Base-by-base conservation (phyloP, 2,797 vertebrate species). In the Vultur gryphus region DNA sequence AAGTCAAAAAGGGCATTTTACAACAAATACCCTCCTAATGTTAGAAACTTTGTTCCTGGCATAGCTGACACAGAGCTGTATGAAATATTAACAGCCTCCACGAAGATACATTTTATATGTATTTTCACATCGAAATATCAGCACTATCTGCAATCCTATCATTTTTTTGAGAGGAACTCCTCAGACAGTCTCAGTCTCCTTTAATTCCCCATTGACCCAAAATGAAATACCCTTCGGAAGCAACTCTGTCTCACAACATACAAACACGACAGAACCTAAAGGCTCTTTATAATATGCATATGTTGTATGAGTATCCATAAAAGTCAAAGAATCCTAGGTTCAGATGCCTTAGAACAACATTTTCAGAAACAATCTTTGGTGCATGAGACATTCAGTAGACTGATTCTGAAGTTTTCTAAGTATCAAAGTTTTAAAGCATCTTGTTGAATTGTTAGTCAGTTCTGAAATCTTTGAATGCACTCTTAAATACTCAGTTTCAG, bases 271-370 rank as follows among this genome's bases (percentile, higher is more conserved):
- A 91, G 48, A 62, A 49, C 13, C 19, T 31, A 20, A 61, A 65
- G 55, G 19, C 28, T 70, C 43, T 77, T 25, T 21, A 4, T 11
- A 39, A 51, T 12, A 39, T 10, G 6, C 0, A 0, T 24, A 7
- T 1, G 4, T 29, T 55, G 14, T 7, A 26, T 0, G 4, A 61
- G 20, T 3, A n/a, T 2, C 33, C 23, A 31, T 2, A 39, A 24
- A 59, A 65, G 17, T 1, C 0, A 0, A 43, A 69, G 26, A 77
- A 39, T 14, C 20, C 31, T 3, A 13, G 9, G 26, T 37, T 76
- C 19, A 15, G 31, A 29, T 39, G 28, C 9, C 54, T 46, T 8
- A 58, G 25, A 61, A 49, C 10, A 61, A 17, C 9, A 10, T 16
- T 73, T 69, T 31, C 37, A 55, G 67, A 41, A 61, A 25, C 49